A percentile compares a stretch with the other conserved stretches of the same genome.
phyloP scores from a whole-genome alignment of 2,113 vertebrate species.

The Rhabdomys dilectus region DNA sequence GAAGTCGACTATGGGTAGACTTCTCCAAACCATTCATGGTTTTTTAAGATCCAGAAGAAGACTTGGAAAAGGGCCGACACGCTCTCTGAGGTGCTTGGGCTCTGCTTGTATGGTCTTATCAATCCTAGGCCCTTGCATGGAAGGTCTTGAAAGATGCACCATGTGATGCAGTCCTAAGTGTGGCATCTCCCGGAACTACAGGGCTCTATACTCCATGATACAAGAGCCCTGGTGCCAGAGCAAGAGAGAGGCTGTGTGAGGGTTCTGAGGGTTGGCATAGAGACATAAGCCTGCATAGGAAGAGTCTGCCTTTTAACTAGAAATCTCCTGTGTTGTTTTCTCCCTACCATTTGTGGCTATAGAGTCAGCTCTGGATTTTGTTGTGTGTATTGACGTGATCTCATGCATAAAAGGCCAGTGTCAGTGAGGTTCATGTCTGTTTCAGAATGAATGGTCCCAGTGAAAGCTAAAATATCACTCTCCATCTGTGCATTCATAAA shows the following conservation, averaged over 20 bases:
- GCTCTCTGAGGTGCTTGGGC: not conserved
- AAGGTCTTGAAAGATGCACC: not conserved
- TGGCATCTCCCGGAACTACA: not conserved
- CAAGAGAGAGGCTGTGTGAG: not conserved
- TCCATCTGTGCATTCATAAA: constrained; percentile 16
- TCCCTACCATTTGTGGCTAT: not conserved
- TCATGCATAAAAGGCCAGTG: constrained; percentile 32
- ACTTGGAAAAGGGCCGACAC: not conserved
- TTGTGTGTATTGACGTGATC: not conserved
- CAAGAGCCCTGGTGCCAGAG: not conserved
- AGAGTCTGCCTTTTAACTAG: not conserved
- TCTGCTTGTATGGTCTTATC: not conserved
- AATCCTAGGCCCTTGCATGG: not conserved
- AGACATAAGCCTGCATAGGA: not conserved
- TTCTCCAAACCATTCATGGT: not conserved
- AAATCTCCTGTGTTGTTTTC: not conserved
- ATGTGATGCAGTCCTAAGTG: not conserved
- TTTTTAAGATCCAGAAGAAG: constrained; percentile 5
- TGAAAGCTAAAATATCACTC: constrained; percentile 67
- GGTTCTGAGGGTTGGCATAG: rapidly evolving
- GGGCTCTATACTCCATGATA: not conserved
- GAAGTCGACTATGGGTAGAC: not conserved
- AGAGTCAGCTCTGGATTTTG: not conserved
- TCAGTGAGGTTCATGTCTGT: constrained; percentile 41
- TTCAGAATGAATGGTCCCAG: constrained; percentile 42